Conservation (phyloP, 2,113 vertebrate genomes). For the Rhea americana region DNA sequence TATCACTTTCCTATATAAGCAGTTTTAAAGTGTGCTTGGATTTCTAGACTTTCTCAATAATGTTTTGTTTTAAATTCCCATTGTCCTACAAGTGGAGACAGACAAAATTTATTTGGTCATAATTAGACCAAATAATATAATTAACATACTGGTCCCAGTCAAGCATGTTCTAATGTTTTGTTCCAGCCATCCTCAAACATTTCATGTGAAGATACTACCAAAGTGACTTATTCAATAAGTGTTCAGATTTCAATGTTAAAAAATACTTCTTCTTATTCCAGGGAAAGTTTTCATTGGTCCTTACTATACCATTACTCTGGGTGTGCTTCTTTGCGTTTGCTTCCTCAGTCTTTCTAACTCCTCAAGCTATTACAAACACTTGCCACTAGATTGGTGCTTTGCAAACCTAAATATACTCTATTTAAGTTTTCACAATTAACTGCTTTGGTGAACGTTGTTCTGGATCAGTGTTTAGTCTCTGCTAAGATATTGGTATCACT, state of each 20-base stretch:
- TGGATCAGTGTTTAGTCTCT: background rate
- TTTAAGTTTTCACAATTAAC: background rate
- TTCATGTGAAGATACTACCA: background rate
- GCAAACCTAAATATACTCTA: background rate
- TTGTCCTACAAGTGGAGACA: background rate
- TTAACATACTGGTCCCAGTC: background rate
- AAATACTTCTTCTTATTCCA: background rate
- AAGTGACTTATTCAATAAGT: background rate
- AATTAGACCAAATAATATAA: background rate
- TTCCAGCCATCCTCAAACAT: background rate
- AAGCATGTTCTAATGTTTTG: background rate
- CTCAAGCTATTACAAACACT: background rate
- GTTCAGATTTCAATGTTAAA: background rate
- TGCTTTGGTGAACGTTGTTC: background rate
- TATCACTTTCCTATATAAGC: background rate
- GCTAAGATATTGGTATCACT: background rate
- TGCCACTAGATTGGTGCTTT: background rate
- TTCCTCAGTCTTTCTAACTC: background rate
- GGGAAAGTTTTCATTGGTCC: background rate
- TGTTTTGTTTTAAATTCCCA: background rate
- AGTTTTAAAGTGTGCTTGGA: background rate
- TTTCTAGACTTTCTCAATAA: background rate
- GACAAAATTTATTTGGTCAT: background rate
- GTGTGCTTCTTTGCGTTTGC: background rate
- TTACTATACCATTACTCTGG: background rate